Evolutionary conservation across 2,113 vertebrate genomes (phyloP).

Genomic region (Varanus salvator): DNA sequence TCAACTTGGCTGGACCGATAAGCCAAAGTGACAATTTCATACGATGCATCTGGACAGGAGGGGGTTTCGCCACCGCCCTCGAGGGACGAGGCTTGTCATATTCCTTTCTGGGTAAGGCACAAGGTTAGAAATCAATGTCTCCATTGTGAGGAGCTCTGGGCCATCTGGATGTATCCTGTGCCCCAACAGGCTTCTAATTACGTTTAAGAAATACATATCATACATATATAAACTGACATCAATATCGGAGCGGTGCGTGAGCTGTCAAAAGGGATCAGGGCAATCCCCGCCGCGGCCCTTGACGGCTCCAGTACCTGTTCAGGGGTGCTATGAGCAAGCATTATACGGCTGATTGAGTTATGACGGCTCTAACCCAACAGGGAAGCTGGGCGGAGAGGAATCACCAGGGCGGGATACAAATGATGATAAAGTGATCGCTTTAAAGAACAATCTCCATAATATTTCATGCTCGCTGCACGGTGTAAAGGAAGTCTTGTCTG

Average conservation of each 20-base stretch:
- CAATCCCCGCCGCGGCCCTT: conserved; percentile 84
- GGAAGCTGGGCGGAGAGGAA: conserved; percentile 83
- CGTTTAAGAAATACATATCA: conserved; percentile 80
- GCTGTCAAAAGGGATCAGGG: conserved; percentile 88
- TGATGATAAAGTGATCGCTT: conserved; percentile 99
- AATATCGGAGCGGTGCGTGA: conserved; percentile 84
- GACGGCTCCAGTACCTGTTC: conserved; percentile 83
- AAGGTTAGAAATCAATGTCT: conserved; percentile 77
- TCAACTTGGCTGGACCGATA: conserved; percentile 63
- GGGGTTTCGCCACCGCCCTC: conserved; percentile 54
- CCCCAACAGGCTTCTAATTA: conserved; percentile 75
- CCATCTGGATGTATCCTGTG: conserved; percentile 73
- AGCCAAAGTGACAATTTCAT: conserved; percentile 75
- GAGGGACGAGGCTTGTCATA: conserved; percentile 78
- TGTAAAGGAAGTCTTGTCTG: conserved; percentile 84
- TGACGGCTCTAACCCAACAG: conserved; percentile 94
- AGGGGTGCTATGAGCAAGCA: conserved; percentile 75
- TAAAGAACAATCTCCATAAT: conserved; percentile 99
- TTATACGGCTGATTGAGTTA: conserved; percentile 99
- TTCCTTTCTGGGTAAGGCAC: conserved; percentile 66
- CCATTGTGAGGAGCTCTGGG: conserved; percentile 71
- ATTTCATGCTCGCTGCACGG: conserved; percentile 95
- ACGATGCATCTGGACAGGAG: conserved; percentile 70
- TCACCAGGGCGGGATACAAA: conserved; percentile 91
- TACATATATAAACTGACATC: conserved; percentile 86